Base-by-base conservation (phyloP, 2,888 invertebrate species). In the Tortricodes alternella region DNA sequence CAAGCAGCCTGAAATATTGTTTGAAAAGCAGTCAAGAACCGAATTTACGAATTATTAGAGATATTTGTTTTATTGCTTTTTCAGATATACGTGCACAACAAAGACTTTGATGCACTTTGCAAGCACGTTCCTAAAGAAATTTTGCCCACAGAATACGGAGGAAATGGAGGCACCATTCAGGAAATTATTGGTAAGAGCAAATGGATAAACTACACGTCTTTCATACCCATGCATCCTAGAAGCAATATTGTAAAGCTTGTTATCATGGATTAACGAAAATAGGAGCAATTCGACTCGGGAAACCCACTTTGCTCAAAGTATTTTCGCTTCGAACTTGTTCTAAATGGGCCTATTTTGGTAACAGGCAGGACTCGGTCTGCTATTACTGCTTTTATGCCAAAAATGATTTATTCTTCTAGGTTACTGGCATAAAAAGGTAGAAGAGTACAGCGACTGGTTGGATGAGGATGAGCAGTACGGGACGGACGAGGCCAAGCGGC, bases 71-170 rank as follows among this genome's bases (percentile, higher is more conserved):
- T 29, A 5, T 29, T 29, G 4, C 0, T 43, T 58, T 65, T 83
- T 68, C 71, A 92, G 89, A 63, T 92, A 4, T 79, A 76, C 63
- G 74, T 92, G 2, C 92, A 92, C 62, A 83, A 80, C 44, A 85
- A 89, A 59, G 71, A 82, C 63, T 71, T 85, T 48, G 91, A 92
- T 0, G 83, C 90, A 5, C 78, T 94, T 3, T 89, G 91, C 64
- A 78, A 92, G 63, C 68, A 84, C 39, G 78, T 94, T n/a, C 92
- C 93, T 0, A 89, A 88, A 59, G 83, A 91, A 16, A 80, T 92
- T 35, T 73, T 94, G 44, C 94, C 94, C 0, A 71, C 73, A 11
- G 94, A 94, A 71, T 93, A 93, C 68, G 94, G 94, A 2, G 94
- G 94, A 0, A 85, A 88, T 4, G 92, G 89, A 15, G 91, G 92